These are phyloP conservation scores for Trachelus tabidus DNA, from an alignment of 2,888 invertebrate species.

Conservation along the genomic window DNA sequence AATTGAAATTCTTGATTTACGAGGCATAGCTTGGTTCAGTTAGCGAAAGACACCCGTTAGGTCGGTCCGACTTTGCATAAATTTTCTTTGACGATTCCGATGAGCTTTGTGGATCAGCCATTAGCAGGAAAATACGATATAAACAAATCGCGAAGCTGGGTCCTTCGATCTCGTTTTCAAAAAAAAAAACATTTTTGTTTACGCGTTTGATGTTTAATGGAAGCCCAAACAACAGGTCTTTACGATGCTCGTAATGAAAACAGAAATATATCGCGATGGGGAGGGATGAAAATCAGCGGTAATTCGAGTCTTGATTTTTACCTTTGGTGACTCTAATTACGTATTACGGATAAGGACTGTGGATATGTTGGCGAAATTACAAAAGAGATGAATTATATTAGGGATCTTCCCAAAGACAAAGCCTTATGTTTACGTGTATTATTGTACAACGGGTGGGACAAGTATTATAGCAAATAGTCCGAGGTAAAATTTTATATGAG, in stretches of 20 bases:
- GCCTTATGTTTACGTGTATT: not conserved
- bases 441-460: not conserved
- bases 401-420: not conserved
- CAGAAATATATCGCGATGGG: not conserved
- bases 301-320: not conserved
- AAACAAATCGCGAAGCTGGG: not conserved
- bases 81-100: not conserved
- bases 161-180: not conserved
- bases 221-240: not conserved
- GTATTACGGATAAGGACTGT: not conserved
- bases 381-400: not conserved
- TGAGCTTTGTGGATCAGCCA: not conserved
- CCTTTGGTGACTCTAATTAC: not conserved
- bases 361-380: not conserved
- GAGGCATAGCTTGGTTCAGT: not conserved
- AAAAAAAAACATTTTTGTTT: not conserved
- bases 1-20: not conserved
- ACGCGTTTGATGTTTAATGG: not conserved
- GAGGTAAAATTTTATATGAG: not conserved
- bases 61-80: not conserved
- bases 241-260: not conserved
- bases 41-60: not conserved
- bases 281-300: not conserved
- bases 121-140: not conserved
- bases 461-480: not conserved